Conservation (phyloP, 2,113 vertebrate genomes). For the Melanerpes aurifrons region DNA sequence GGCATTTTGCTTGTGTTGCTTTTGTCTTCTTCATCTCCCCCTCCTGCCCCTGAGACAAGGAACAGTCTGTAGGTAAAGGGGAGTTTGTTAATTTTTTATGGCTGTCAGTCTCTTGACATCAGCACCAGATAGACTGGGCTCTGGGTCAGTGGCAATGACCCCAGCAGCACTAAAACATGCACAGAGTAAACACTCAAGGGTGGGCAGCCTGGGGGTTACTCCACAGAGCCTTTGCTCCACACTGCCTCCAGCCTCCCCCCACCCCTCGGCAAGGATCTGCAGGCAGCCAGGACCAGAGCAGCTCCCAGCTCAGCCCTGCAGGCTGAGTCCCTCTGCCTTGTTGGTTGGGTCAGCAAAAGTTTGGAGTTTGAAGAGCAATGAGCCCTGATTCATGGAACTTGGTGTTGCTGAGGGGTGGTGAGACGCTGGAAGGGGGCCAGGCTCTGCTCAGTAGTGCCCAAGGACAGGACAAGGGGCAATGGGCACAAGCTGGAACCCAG, state of each 20-base stretch:
- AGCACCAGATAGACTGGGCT: neutral
- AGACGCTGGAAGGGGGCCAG: too few species aligned
- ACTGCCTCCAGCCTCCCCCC: neutral
- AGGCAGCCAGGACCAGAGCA: rapidly evolving
- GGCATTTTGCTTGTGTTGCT: neutral
- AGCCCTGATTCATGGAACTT: neutral
- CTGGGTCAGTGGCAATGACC: constrained; percentile 42
- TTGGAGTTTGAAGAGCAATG: neutral
- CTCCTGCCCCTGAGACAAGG: neutral
- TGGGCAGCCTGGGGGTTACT: neutral
- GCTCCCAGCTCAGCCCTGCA: neutral
- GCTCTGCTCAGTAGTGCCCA: too few species aligned
- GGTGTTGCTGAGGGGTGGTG: neutral
- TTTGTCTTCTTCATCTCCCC: neutral
- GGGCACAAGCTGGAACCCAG: too few species aligned
- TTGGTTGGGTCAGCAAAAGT: rapidly evolving
- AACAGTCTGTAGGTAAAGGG: neutral
- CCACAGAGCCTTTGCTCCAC: neutral
- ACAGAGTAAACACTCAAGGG: constrained; percentile 48
- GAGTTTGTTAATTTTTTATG: constrained; percentile 29
- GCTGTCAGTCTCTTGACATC: constrained; percentile 25
- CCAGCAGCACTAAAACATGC: constrained; percentile 32
- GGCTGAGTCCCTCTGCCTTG: too few species aligned
- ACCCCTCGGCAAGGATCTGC: neutral
- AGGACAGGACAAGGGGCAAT: too few species aligned